phyloP scores from a whole-genome alignment of 2,797 vertebrate genomes.

The Hipposideros larvatus region DNA sequence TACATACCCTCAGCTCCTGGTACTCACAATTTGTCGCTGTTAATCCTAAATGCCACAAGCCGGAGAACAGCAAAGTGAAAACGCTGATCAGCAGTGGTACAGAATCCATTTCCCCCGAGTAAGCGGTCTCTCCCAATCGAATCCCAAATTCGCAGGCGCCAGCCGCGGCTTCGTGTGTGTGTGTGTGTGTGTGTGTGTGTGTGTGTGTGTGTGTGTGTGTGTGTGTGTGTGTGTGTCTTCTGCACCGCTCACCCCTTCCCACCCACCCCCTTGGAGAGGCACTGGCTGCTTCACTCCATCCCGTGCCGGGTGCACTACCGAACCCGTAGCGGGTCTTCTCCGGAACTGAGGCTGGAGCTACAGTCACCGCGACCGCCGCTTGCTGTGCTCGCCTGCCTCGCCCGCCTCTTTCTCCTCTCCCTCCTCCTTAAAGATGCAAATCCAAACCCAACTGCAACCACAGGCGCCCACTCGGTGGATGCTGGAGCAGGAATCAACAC shows the following conservation, averaged over 20 bases:
- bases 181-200: background rate
- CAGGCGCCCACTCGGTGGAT: background rate
- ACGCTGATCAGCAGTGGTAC: slow-evolving; percentile 74
- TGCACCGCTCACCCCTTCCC: background rate
- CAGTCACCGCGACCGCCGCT: background rate
- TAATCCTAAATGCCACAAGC: slow-evolving; percentile 85
- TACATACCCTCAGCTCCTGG: background rate
- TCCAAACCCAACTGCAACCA: background rate
- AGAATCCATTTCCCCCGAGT: slow-evolving; percentile 85
- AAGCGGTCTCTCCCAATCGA: slow-evolving; percentile 67
- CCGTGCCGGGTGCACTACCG: slow-evolving; percentile 63
- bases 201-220: too few species aligned
- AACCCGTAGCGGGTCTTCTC: background rate
- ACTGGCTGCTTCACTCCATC: slow-evolving; percentile 85
- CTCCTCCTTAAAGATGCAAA: background rate
- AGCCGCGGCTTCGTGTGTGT: slow-evolving; percentile 56
- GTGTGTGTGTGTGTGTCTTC: background rate
- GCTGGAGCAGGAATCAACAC: slow-evolving; percentile 67
- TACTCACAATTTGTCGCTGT: slow-evolving; percentile 88
- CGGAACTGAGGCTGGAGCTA: background rate
- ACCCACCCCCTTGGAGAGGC: slow-evolving; percentile 13
- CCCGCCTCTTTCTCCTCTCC: background rate
- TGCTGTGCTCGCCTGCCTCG: background rate
- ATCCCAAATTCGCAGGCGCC: slow-evolving; percentile 64
- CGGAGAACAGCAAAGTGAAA: slow-evolving; percentile 81